Conservation (phyloP, 2,888 invertebrate species). For the Acanthosepion esculentum region DNA sequence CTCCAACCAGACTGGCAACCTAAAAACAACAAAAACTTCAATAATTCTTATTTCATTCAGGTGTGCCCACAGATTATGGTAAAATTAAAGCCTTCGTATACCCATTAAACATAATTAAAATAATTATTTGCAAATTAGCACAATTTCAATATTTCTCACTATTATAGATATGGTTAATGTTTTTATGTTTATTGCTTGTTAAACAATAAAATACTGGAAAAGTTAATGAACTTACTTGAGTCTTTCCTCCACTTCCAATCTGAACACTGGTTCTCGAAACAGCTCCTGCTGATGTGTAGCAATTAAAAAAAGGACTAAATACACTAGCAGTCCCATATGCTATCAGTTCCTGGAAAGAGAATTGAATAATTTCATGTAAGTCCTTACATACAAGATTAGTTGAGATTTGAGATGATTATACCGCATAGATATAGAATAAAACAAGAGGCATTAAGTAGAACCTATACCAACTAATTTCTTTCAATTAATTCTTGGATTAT, state of each 20-base stretch:
- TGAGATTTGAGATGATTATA: no score
- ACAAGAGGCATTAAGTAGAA: no score
- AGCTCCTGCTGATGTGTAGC: conserved; percentile 37
- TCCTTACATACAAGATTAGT: neutral
- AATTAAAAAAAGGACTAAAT: conserved; percentile 8
- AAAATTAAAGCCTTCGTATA: no score
- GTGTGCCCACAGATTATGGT: no score
- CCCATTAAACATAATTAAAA: no score
- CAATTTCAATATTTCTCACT: no score
- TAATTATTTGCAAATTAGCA: no score
- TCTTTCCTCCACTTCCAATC: neutral
- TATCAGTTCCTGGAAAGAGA: neutral
- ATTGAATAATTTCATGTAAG: neutral
- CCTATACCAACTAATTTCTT: no score
- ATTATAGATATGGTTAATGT: no score
- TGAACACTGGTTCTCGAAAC: conserved; percentile 36
- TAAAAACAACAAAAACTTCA: neutral
- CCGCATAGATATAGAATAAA: no score
- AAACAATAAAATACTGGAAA: neutral
- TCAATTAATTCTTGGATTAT: no score
- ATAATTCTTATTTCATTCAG: neutral
- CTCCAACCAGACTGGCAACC: conserved; percentile 15
- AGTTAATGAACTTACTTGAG: neutral
- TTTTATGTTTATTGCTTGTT: neutral
- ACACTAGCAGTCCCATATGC: conserved; percentile 14